Evolutionary conservation across 2,888 invertebrate genomes (phyloP).

Genomic region (Nasonovia ribisnigri): DNA sequence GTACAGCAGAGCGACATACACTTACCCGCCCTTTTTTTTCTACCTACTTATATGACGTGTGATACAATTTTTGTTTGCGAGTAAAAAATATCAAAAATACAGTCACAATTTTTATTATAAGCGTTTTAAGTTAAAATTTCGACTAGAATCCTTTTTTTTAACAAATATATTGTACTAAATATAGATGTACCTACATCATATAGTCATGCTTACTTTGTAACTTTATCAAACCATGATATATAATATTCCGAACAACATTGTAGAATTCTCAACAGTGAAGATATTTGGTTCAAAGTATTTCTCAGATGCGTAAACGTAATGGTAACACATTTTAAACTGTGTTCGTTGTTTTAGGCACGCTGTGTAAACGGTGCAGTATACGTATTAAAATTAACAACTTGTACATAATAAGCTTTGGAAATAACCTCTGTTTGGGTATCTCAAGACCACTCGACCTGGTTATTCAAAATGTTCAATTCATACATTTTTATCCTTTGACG

Average conservation of each 20-base stretch:
- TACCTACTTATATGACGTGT: background rate
- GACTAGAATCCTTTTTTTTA: background rate
- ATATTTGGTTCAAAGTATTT: background rate
- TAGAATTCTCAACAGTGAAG: background rate
- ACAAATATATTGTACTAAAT: background rate
- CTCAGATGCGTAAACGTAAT: background rate
- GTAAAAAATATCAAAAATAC: background rate
- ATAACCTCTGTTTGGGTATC: constrained; percentile 20
- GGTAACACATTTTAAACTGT: background rate
- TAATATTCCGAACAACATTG: background rate
- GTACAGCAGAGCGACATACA: no score
- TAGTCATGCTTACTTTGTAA: background rate
- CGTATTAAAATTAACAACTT: constrained; percentile 2
- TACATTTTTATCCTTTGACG: constrained; percentile 1
- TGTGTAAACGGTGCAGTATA: background rate
- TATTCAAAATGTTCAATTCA: background rate
- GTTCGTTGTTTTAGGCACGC: background rate
- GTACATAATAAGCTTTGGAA: constrained; percentile 5
- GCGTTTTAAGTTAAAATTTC: no score
- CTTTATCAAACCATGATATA: background rate
- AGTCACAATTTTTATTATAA: no score
- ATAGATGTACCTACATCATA: background rate
- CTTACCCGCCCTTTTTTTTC: no score
- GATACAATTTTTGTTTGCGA: background rate
- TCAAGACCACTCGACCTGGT: constrained; percentile 29